These are phyloP conservation scores for Dioctria linearis DNA, from an alignment of 2,888 invertebrate species.

Conservation along the genomic window DNA sequence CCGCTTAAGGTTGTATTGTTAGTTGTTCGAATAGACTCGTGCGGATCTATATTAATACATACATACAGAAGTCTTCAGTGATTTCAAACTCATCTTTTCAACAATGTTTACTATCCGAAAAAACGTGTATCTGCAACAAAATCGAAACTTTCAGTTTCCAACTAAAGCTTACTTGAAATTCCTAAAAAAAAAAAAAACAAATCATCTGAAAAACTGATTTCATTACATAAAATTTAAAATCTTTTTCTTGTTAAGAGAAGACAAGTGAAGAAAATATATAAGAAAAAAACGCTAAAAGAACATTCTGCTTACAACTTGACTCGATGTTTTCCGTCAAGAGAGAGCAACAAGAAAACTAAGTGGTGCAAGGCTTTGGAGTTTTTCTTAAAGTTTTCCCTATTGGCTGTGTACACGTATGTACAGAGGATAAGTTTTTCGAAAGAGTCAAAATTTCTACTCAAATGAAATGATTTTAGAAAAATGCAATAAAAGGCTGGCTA, in stretches of 20 bases:
- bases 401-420: not conserved
- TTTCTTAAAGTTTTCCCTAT: slow-evolving; percentile 17
- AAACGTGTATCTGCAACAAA: too few species aligned
- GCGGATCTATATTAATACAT: too few species aligned
- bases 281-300: slow-evolving; percentile 4
- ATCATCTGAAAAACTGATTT: not conserved
- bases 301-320: not conserved
- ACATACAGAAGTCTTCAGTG: too few species aligned
- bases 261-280: not conserved
- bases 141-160: too few species aligned
- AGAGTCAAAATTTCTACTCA: slow-evolving; percentile 8
- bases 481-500: not conserved
- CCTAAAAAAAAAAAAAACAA: too few species aligned
- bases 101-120: too few species aligned
- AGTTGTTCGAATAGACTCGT: too few species aligned
- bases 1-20: too few species aligned
- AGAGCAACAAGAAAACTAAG: too few species aligned
- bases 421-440: slow-evolving; percentile 2
- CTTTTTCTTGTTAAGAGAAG: slow-evolving; percentile 12
- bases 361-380: slow-evolving; percentile 8
- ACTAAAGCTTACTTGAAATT: too few species aligned
- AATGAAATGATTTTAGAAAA: slow-evolving; percentile 30
- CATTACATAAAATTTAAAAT: slow-evolving; percentile 27
- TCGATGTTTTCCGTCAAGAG: not conserved
- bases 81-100: too few species aligned